Evolutionary conservation across 2,113 vertebrate genomes (phyloP).

Genomic region (mouse (Mus musculus)): DNA sequence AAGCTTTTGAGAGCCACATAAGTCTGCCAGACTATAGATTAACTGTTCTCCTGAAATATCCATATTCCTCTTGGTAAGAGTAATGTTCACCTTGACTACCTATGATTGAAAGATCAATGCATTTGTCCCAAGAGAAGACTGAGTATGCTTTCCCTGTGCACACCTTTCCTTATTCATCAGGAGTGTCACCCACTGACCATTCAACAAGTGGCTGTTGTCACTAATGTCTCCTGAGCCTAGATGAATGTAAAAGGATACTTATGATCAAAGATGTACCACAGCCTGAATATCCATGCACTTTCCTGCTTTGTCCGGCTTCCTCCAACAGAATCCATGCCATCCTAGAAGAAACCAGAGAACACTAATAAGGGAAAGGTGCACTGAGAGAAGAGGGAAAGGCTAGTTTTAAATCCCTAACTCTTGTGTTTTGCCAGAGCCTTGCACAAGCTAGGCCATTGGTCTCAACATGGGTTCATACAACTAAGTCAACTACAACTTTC

Average conservation of each 20-base stretch:
- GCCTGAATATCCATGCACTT: slow-evolving; percentile 97
- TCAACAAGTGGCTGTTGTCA: slow-evolving; percentile 23
- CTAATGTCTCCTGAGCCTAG: neutral
- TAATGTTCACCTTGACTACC: neutral
- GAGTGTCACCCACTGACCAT: neutral
- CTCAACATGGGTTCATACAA: neutral
- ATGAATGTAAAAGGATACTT: slow-evolving; percentile 95
- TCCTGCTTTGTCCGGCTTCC: slow-evolving; percentile 97
- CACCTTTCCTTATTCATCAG: slow-evolving; percentile 25
- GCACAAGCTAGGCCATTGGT: neutral
- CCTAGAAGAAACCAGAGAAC: slow-evolving; percentile 82
- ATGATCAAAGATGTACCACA: slow-evolving; percentile 99
- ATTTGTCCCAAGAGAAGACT: neutral
- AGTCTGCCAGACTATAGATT: neutral
- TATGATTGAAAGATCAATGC: neutral
- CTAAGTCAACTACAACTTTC: neutral
- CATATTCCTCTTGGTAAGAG: slow-evolving; percentile 14
- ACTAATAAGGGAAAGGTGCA: slow-evolving; percentile 50
- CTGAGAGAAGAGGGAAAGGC: neutral
- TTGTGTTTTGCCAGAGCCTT: neutral
- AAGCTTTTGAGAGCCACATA: slow-evolving; percentile 21
- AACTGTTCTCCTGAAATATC: neutral
- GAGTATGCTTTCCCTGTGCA: neutral
- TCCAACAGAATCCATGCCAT: slow-evolving; percentile 85
- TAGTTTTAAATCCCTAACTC: slow-evolving; percentile 11